Evolutionary conservation across 2,113 vertebrate species (phyloP), one percentile per base, ranked within the genome.

Genomic region (Ivindomyrus marchei): DNA sequence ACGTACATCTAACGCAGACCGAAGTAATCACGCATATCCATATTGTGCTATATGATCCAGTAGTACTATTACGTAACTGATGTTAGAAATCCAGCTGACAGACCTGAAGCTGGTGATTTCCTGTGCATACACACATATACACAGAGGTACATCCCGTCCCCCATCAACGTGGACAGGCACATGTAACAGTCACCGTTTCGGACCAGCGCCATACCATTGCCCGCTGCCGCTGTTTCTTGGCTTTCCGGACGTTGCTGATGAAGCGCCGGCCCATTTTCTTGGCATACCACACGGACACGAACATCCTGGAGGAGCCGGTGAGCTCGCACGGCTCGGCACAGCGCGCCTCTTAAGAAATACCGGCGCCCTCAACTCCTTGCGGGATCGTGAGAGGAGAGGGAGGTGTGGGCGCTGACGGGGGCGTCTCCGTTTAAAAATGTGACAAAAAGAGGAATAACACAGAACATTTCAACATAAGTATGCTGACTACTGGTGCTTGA

Each of bases 241-340:
- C 95, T 90, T 91, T 93, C 42, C 95, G 90, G 50, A 94, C 97
- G 92, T 97, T 95, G 92, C 94, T 96, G 92, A 96, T 96, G 92
- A 96, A 96, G 42, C 96, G 93, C 77, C 94, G 90, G 88, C 94
- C 94, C 96, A 96, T 95, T 93, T 95, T 96, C 94, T 96, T 95
- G n/a, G 95, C 95, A 90, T 97, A 97, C 96, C 96, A 96, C 90
- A 97, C 96, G 0, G 97, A 96, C 87, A 94, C 95, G 91, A 97
- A 96, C 96, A 96, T 96, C 94, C 91, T 94, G 91, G 74, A 15
- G 90, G 90, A 90, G 83, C 39, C 88, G 90, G 83, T 89, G 88
- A 85, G 83, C 87, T 53, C 83, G 45, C 42, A n/a, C 45, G 8
- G 36, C 90, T 15, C 46, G 58, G 46, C 45, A 86, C 92, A 88